Evolutionary conservation across 1,140 invertebrate species (phyloP), one percentile per base, ranked within the genome.

Genomic region (Trypoxylus dichotomus): DNA sequence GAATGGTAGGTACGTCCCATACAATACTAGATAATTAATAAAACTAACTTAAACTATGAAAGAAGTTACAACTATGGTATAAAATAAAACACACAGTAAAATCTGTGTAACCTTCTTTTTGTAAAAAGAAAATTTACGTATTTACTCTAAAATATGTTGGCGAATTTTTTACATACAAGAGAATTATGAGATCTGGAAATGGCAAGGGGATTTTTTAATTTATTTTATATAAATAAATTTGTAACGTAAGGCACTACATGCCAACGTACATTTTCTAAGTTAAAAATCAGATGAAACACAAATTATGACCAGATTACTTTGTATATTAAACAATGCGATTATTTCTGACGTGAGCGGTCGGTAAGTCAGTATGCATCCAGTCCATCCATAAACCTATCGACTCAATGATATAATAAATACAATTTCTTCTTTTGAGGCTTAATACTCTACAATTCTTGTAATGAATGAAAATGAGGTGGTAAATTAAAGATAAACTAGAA

Each of bases 11-110:
- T 63, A 63, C 25, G 13, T 21, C 71, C 29, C 11, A 73, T 41
- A n/a, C 11, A 37, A 73, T 41, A 15, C 71, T 73, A 37, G 37
- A 42, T 63, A 63, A 63, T 63, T 21, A 63, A 21, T 63, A 63
- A 63, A 63, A 6, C 10, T 63, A 63, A 25, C 60, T 63, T 63
- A 63, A 63, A 24, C 60, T 63, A 63, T 63, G 24, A 63, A 63
- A 58, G 24, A 63, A 63, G 60, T 63, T 63, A 63, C 19, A 24
- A 24, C 60, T 63, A 63, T 5, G 1, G 19, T 63, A 63, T 63
- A 63, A 63, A 63, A 63, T 63, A 63, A 19, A 63, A 63, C 60
- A 63, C 60, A 63, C 60, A 63, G 60, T 5, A 63, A 63, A 63
- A 27, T 24, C 60, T 63, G 60, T 63, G 60, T 63, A 25, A 63